Conservation (phyloP, 2,113 vertebrate species). For the Syngnathus floridae region DNA sequence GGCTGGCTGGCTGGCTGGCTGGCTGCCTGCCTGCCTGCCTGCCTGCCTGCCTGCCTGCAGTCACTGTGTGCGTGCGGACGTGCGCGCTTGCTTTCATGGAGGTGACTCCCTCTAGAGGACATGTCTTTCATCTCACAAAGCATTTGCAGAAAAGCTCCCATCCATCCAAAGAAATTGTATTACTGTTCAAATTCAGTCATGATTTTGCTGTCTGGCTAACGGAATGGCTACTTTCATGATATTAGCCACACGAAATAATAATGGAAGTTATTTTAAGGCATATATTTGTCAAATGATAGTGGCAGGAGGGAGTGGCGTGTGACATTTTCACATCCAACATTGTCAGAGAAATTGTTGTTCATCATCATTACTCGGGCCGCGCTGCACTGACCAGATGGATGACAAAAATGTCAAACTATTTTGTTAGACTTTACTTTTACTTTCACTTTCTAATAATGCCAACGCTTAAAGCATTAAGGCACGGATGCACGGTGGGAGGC, state of each 20-base stretch:
- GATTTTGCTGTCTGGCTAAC: neutral
- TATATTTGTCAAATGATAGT: neutral
- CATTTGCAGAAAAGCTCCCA: neutral
- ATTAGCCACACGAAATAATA: too few species aligned
- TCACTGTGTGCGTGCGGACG: too few species aligned
- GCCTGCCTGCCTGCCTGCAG: too few species aligned
- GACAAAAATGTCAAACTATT: too few species aligned
- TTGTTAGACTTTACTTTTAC: neutral
- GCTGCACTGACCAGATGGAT: too few species aligned
- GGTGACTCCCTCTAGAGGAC: conserved; percentile 97
- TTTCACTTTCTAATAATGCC: conserved; percentile 2
- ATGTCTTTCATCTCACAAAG: neutral
- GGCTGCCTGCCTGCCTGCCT: too few species aligned
- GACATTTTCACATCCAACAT: too few species aligned
- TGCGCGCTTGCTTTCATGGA: conserved; percentile 70
- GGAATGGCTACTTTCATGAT: neutral
- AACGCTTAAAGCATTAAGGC: conserved; percentile 1
- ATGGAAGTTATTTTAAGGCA: neutral
- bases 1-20: too few species aligned
- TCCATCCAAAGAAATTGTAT: neutral
- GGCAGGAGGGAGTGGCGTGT: neutral
- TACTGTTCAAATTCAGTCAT: neutral
- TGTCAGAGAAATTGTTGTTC: too few species aligned
- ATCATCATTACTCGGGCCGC: too few species aligned
- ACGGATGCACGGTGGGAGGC: conserved; percentile 2